Base-by-base conservation (phyloP, 2,888 invertebrate genomes). In the Philopedon plagiatum region DNA sequence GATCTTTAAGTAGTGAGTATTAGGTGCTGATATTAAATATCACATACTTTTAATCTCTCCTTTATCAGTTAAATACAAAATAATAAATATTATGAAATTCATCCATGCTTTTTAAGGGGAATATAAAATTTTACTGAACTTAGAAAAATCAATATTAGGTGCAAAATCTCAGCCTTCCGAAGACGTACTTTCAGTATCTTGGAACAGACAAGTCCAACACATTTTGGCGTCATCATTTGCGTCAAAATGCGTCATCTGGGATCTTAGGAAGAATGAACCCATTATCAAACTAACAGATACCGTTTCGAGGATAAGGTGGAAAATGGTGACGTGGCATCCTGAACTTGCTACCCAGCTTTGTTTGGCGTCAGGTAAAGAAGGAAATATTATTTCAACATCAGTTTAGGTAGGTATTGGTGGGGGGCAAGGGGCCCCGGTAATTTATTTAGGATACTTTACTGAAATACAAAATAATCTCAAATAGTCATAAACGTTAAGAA, bases 201-300 rank as follows among this genome's bases (percentile, higher is more conserved):
- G 98, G 98, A 98, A 98, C 85, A 92, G 93, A 79, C 97, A 98
- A 90, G 96, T 96, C 8, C 97, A 98, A 86, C 97, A 98, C 81
- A 98, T 98, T 82, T 87, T 98, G 61, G 97, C 96, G 0, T 96
- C 97, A 0, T 94, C 96, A 34, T 97, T 97, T 83, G 90, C 95
- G 4, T 92, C 95, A 0, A 91, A 96, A 78, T 98, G 97, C 86
- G 94, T 98, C 0, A 96, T 98, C 46, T 98, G 98, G 98, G 98
- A 98, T 86, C 87, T 98, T 69, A 88, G 97, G 67, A 98, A 98
- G 84, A 98, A 96, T 84, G 97, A 98, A 84, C 97, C 97, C 0
- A 97, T 98, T 74, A 97, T 98, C 82, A 98, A 98, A 88, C 87
- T 98, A 71, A 93, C 91, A 15, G 92, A 92, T 82, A 88, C 90